These are phyloP conservation scores for Brachyhypopomus occidentalis DNA, from an alignment of 2,113 vertebrate genomes.

Conservation along the genomic window DNA sequence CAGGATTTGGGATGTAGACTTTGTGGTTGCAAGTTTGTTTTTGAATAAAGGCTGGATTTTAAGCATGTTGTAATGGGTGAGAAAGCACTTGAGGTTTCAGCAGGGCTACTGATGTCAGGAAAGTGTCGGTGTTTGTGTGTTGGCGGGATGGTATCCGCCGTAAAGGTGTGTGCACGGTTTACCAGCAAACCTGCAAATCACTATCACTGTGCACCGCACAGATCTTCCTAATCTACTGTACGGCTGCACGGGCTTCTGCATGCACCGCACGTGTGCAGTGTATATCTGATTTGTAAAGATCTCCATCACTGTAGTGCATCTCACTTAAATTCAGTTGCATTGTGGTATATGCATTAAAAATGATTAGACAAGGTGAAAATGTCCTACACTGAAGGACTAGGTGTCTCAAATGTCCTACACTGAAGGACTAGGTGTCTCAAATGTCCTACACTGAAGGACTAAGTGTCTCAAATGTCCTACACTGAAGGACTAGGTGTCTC, in stretches of 20 bases:
- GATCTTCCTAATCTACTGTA: slow-evolving; percentile 24
- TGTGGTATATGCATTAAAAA: neutral
- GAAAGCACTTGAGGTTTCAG: neutral
- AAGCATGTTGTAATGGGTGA: neutral
- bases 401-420: too few species aligned
- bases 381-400: too few species aligned
- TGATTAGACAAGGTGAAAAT: too few species aligned
- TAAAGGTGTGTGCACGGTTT: slow-evolving; percentile 46
- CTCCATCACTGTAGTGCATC: neutral
- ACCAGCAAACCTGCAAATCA: slow-evolving; percentile 41
- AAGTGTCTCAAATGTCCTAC: too few species aligned
- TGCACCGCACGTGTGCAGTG: neutral
- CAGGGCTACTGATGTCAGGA: neutral
- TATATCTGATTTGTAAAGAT: neutral
- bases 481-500: too few species aligned
- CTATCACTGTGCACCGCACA: neutral
- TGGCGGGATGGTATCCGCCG: slow-evolving; percentile 37
- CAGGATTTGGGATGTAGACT: neutral
- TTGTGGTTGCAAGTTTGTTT: neutral
- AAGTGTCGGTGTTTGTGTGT: slow-evolving; percentile 14
- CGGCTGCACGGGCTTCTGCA: slow-evolving; percentile 35
- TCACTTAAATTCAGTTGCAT: neutral
- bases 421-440: too few species aligned
- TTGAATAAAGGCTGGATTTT: neutral
- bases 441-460: too few species aligned